phyloP scores from a whole-genome alignment of 2,888 invertebrate species.

The Drosophila anomelani region DNA sequence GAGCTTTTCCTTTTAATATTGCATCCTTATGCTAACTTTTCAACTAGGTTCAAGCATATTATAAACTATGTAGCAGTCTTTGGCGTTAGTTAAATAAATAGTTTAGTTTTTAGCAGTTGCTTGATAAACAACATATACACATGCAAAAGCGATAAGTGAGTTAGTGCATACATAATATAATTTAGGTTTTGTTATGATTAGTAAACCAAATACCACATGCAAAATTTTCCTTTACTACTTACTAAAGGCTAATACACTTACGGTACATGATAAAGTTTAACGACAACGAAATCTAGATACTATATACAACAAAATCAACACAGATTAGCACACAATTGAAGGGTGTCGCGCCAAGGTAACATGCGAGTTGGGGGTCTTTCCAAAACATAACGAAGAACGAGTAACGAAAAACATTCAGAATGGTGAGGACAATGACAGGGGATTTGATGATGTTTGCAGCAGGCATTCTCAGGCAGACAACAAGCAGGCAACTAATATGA shows the following conservation, averaged over 20 bases:
- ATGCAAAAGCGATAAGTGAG: constrained; percentile 65
- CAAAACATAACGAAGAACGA: constrained; percentile 47
- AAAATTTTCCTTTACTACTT: constrained; percentile 1
- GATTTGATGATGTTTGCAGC: constrained; percentile 59
- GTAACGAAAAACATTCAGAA: constrained; percentile 55
- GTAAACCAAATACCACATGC: constrained; percentile 51
- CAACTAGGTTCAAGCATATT: constrained; percentile 37
- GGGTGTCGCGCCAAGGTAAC: constrained; percentile 45
- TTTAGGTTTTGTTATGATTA: constrained; percentile 26
- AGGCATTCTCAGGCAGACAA: constrained; percentile 68
- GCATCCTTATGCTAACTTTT: constrained; percentile 31
- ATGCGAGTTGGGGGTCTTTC: constrained; percentile 60
- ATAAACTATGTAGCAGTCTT: constrained; percentile 50
- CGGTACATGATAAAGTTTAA: constrained; percentile 34
- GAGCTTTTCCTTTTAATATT: constrained; percentile 29
- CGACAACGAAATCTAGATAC: constrained; percentile 47
- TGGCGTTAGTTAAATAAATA: constrained; percentile 33
- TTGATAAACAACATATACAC: constrained; percentile 75
- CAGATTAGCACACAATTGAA: constrained; percentile 48
- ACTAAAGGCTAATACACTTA: constrained; percentile 53
- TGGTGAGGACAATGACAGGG: constrained; percentile 49
- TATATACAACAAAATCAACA: constrained; percentile 70
- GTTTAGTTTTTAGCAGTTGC: constrained; percentile 47
- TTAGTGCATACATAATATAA: constrained; percentile 59
- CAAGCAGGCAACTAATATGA: constrained; percentile 74